Evolutionary conservation across 2,888 invertebrate species (phyloP), one percentile per base, ranked within the genome.

Genomic region (Homarus gammarus): DNA sequence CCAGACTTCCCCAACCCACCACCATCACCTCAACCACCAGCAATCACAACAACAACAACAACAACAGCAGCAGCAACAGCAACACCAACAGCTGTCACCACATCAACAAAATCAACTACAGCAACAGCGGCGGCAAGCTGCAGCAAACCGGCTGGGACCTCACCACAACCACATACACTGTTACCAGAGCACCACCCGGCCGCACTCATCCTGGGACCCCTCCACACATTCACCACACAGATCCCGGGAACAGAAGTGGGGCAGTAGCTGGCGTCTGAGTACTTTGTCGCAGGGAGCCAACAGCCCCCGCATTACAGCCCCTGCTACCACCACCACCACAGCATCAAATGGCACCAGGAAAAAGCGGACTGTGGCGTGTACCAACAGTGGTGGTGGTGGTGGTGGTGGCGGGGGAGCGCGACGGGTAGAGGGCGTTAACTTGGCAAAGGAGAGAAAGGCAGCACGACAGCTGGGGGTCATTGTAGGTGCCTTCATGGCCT

Each of bases 381-480:
- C 15, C 6, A 49, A 70, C 70, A 70, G 83, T 38, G 78, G 85
- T 31, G 85, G 77, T 18, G 33, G 83, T 36, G n/a, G n/a, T 38
- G 78, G 85, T 31, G 75, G 84, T 1, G 64, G 64, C 0, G 75
- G 51, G 0, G 84, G 84, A 0, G 78, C 84, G 22, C 78, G 88
- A 6, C 77, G 84, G 12, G 83, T 78, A 31, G 84, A 83, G 36
- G 72, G 78, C 27, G 88, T 91, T 22, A 92, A 91, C 75, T 84
- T 92, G 36, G 90, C 81, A 49, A 91, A 92, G 64, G 92, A 92
- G 64, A 94, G 94, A 84, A 95, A 95, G 92, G 95, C 95, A 6
- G 95, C 95, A 2, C 93, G 95, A 68, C 95, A 95, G 90, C 93
- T 95, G 8, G 95, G 95, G 0, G 95, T 95, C 22, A 95, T 95